Evolutionary conservation across 2,888 invertebrate genomes (phyloP), one percentile per base, ranked within the genome.

Genomic region (Nudaria mundana): DNA sequence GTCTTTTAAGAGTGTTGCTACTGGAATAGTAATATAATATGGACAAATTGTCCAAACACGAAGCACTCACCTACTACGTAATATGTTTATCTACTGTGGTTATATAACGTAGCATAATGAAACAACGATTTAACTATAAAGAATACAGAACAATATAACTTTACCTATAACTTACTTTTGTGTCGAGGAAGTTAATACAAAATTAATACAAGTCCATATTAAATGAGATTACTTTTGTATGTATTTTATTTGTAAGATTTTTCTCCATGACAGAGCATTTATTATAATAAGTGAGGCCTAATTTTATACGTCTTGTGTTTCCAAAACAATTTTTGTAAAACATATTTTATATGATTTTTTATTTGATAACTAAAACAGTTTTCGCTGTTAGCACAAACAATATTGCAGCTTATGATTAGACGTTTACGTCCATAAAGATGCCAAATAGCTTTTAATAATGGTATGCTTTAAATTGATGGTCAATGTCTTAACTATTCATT

Each of bases 1-100:
- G 86, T 87, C 87, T 74, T 88, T 88, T 87, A 88, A 87, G 81
- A 84, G 76, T 80, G 84, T 86, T 68, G 72, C 84, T 63, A 81
- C 81, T 66, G 86, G 85, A 70, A 77, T 86, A 78, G 77, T 78
- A 61, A 76, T 82, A 56, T 86, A 83, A 74, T 63, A 59, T 61
- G 61, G 66, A 67, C 60, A 47, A n/a, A 52, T 37, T 47, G 56
- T 68, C 62, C 65, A 48, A 53, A 58, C 60, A 61, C 66, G 58
- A 56, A 66, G 67, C 71, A 71, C 68, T 55, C 64, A 71, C 67
- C 53, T 64, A 57, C 48, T 51, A 56, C n/a, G n/a, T n/a, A n/a
- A n/a, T n/a, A n/a, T n/a, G n/a, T 53, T 59, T 68, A 68, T 61
- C 52, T 52, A 59, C 54, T 56, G 47, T 73, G 71, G 66, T 62